phyloP scores from a whole-genome alignment of 2,888 invertebrate genomes.

The Bimastos eiseni region DNA sequence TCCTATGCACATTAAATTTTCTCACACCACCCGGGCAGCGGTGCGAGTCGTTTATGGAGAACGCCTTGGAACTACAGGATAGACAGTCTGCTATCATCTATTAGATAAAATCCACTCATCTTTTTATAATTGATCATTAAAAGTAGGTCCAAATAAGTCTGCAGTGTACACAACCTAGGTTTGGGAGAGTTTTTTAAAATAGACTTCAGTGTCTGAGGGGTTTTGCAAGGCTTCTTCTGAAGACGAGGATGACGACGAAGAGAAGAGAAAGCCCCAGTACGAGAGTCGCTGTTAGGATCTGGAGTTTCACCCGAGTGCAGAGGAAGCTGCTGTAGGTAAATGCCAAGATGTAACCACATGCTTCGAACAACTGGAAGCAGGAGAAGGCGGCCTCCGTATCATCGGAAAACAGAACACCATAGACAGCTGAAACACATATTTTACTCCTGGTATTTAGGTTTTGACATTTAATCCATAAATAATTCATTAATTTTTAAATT shows the following conservation, averaged over 20 bases:
- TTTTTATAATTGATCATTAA: no score
- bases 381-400: slow-evolving; percentile 87
- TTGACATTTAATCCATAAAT: no score
- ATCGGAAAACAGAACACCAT: slow-evolving; percentile 80
- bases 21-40: no score
- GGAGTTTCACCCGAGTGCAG: slow-evolving; percentile 74
- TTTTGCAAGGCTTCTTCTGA: background rate
- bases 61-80: no score
- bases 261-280: background rate
- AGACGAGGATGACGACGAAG: background rate
- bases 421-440: slow-evolving; percentile 63
- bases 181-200: no score
- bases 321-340: slow-evolving; percentile 79
- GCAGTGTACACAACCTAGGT: no score
- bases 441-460: background rate
- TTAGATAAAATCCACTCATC: no score
- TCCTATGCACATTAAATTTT: no score
- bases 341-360: slow-evolving; percentile 82
- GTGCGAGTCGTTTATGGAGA: no score
- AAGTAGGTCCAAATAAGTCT: no score
- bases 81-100: no score
- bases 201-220: background rate
- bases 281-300: background rate
- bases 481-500: no score
- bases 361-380: slow-evolving; percentile 88